Percentiles rank a stretch among this genome's conserved stretches.
Conservation (phyloP, 2,797 vertebrate species). For the Microctenopoma lineatum region DNA sequence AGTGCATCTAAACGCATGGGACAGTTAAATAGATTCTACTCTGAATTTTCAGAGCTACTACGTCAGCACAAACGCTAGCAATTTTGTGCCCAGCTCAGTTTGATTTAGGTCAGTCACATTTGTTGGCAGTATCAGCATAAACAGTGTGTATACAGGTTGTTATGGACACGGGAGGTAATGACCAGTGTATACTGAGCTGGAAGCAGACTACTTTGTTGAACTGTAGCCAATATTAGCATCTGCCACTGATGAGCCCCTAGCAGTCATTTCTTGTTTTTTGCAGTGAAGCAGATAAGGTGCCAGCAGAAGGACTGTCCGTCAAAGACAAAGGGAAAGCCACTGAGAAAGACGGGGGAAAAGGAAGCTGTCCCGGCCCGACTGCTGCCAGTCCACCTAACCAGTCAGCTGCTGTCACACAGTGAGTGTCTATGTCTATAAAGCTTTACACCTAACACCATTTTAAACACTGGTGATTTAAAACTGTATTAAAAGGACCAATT, state of each 20-base stretch:
- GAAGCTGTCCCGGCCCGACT: slow-evolving; percentile 46
- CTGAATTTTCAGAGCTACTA: not conserved
- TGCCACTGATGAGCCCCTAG: not conserved
- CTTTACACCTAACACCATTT: not conserved
- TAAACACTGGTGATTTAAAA: not conserved
- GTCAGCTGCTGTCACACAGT: slow-evolving; percentile 67
- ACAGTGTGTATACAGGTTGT: slow-evolving; percentile 5
- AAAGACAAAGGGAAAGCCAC: slow-evolving; percentile 62
- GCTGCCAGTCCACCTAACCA: slow-evolving; percentile 56
- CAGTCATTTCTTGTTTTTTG: slow-evolving; percentile 7
- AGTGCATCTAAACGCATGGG: slow-evolving; percentile 62
- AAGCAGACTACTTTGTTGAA: slow-evolving; percentile 10
- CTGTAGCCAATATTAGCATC: not conserved
- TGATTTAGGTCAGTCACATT: slow-evolving; percentile 8
- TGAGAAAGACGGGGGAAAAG: slow-evolving; percentile 55
- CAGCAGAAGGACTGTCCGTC: slow-evolving; percentile 58
- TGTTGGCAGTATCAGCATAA: not conserved
- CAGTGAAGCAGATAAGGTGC: slow-evolving; percentile 70
- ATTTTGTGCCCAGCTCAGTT: not conserved
- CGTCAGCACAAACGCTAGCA: not conserved
- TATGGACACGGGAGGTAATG: not conserved
- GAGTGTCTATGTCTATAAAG: slow-evolving; percentile 28
- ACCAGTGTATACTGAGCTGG: slow-evolving; percentile 10
- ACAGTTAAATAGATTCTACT: slow-evolving; percentile 2
- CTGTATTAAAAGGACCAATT: too few relatives aligned